A percentile compares a stretch with the other conserved stretches of the same genome.
Evolutionary conservation across 2,888 invertebrate species (phyloP).

Genomic region (Scaptomyza reducta): DNA sequence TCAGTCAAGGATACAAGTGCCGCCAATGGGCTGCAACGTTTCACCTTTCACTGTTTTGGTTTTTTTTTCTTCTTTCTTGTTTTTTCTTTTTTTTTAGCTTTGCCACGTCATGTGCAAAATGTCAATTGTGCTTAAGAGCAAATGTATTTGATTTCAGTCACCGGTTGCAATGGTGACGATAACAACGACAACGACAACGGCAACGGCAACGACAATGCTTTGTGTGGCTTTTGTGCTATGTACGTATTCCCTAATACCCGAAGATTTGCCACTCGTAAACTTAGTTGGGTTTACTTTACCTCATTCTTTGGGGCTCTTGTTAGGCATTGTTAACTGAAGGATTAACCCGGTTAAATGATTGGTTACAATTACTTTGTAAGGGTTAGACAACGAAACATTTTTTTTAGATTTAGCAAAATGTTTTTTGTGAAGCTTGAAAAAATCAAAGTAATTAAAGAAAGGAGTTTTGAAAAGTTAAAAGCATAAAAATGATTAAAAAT

Average conservation of each 20-base stretch:
- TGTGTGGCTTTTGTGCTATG: conserved; percentile 42
- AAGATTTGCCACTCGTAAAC: too few relatives aligned
- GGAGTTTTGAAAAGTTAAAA: too few relatives aligned
- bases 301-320: conserved; percentile 4
- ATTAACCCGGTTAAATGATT: conserved; percentile 31
- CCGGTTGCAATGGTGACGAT: conserved; percentile 37
- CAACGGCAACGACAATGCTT: conserved; percentile 22
- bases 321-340: neutral
- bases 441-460: too few relatives aligned
- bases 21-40: conserved; percentile 53
- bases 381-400: too few relatives aligned
- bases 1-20: conserved; percentile 65
- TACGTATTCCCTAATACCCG: neutral
- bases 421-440: too few relatives aligned
- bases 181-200: conserved; percentile 6
- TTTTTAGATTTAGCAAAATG: too few relatives aligned
- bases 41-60: conserved; percentile 62
- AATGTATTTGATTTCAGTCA: conserved; percentile 75
- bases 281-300: conserved; percentile 28
- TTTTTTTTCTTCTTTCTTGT: conserved; percentile 31
- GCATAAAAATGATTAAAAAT: too few relatives aligned
- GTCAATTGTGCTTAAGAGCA: conserved; percentile 75
- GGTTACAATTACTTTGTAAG: conserved; percentile 1
- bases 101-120: conserved; percentile 74
- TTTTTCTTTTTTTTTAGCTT: conserved; percentile 38